A percentile compares a stretch with the other conserved stretches of the same genome.
Conservation (phyloP, 1,140 invertebrate genomes). For the Reticulitermes speratus region DNA sequence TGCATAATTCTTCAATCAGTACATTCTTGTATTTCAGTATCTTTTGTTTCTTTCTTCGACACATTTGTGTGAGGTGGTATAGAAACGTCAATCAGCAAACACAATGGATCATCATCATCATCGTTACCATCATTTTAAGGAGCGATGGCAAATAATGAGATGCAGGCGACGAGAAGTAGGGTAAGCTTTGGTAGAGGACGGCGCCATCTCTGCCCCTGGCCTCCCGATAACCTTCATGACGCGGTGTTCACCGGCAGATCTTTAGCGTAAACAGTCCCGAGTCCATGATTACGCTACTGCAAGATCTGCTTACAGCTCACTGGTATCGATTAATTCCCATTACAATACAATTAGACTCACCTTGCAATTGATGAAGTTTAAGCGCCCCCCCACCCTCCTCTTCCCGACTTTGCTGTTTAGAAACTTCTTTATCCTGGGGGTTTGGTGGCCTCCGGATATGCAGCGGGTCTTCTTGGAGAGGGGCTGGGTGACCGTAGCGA, state of each 20-base stretch:
- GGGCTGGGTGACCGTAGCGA: not conserved
- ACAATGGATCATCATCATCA: too few species aligned
- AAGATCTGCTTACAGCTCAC: not conserved
- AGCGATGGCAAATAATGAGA: too few species aligned
- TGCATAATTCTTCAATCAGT: too few species aligned
- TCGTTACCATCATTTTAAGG: too few species aligned
- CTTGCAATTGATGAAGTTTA: not conserved
- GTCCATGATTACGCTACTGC: not conserved
- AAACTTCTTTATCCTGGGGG: not conserved
- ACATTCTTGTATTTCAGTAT: too few species aligned
- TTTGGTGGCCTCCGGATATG: not conserved
- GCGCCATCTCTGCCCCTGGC: too few species aligned
- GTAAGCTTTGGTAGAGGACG: too few species aligned
- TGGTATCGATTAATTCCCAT: not conserved
- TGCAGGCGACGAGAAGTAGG: too few species aligned
- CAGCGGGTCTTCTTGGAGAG: not conserved
- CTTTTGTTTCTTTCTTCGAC: too few species aligned
- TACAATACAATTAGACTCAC: not conserved
- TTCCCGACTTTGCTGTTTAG: not conserved
- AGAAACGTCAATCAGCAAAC: too few species aligned
- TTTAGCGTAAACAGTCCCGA: not conserved
- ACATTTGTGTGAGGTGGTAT: too few species aligned
- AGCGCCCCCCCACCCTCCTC: not conserved
- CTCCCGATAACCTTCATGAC: not conserved
- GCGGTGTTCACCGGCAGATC: too few species aligned